A percentile compares a stretch with the other conserved stretches of the same genome.
phyloP scores from a whole-genome alignment of 2,888 invertebrate species.

The Lucinisca nassula region DNA sequence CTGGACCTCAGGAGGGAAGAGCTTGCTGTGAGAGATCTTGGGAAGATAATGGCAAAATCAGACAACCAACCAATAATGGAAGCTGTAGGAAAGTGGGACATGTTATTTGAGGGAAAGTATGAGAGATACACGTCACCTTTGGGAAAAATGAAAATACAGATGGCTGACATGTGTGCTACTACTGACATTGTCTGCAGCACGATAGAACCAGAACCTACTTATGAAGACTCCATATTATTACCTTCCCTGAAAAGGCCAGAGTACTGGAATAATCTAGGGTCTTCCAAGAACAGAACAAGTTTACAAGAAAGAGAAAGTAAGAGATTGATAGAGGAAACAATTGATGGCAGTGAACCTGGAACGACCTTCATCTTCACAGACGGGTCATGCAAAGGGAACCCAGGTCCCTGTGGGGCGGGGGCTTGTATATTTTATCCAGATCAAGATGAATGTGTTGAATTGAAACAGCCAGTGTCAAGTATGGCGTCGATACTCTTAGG shows the following conservation, averaged over 20 bases:
- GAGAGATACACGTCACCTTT: too few species aligned
- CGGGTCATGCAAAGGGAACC: neutral
- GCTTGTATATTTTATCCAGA: neutral
- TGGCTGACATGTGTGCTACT: neutral
- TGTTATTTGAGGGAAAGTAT: too few species aligned
- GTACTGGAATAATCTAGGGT: neutral
- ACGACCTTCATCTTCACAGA: neutral
- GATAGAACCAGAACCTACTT: neutral
- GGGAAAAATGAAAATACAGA: too few species aligned
- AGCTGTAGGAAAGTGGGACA: too few species aligned
- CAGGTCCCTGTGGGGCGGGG: neutral
- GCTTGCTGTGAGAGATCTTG: too few species aligned
- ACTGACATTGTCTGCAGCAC: neutral
- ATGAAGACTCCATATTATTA: neutral
- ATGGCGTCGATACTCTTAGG: slow-evolving; percentile 16
- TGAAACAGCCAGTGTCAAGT: slow-evolving; percentile 19
- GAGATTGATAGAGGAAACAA: neutral
- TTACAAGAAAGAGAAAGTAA: neutral
- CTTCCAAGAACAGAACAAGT: neutral
- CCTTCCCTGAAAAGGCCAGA: neutral
- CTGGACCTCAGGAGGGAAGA: too few species aligned
- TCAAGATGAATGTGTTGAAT: neutral
- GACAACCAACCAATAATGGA: too few species aligned
- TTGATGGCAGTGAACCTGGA: neutral
- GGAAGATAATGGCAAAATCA: too few species aligned